phyloP scores from a whole-genome alignment of 1,140 invertebrate genomes.

The Anoplolepis gracilipes region DNA sequence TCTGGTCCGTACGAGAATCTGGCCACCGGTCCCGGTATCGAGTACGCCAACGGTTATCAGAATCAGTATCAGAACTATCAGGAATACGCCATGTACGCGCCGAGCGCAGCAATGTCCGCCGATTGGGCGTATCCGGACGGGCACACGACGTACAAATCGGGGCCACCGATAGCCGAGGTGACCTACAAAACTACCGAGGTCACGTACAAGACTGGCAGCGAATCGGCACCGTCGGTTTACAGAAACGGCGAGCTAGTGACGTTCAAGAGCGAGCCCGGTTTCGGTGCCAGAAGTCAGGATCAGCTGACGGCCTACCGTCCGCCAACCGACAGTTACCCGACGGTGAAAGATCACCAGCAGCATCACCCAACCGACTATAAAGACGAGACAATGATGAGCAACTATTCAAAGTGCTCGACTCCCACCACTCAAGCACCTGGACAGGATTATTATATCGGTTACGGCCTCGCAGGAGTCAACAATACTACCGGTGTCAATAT shows the following conservation, averaged over 20 bases:
- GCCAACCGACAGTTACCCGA: conserved; percentile 67
- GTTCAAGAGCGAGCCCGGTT: conserved; percentile 82
- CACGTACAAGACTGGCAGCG: conserved; percentile 82
- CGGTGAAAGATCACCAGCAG: conserved; percentile 78
- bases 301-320: conserved; percentile 71
- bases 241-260: conserved; percentile 80
- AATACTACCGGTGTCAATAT: conserved; percentile 74
- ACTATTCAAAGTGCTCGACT: conserved; percentile 68
- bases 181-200: conserved; percentile 85
- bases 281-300: conserved; percentile 71
- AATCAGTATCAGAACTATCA: conserved; percentile 84
- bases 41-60: conserved; percentile 80
- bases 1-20: conserved; percentile 76
- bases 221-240: conserved; percentile 76
- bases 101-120: conserved; percentile 63
- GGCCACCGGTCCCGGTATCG: conserved; percentile 59
- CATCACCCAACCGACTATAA: conserved; percentile 77
- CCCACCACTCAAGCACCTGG: conserved; percentile 62
- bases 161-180: conserved; percentile 82
- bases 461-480: conserved; percentile 76
- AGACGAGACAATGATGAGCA: conserved; percentile 77
- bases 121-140: conserved; percentile 75
- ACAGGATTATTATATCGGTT: conserved; percentile 83
- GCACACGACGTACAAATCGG: conserved; percentile 78
- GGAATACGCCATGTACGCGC: conserved; percentile 82